phyloP scores from a whole-genome alignment of 1,140 invertebrate species.

The Vanessa atalanta region DNA sequence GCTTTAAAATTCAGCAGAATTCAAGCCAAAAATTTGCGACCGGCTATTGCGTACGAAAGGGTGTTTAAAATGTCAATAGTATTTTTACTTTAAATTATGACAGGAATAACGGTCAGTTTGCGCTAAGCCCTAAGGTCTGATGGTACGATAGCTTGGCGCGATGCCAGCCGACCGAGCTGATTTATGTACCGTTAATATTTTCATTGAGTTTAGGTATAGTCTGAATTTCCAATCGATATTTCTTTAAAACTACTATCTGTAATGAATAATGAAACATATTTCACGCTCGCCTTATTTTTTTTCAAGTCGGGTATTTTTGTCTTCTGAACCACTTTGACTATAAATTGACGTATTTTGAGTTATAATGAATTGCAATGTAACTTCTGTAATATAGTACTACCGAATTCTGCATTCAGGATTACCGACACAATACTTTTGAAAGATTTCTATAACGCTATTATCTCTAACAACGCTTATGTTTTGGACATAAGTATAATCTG shows the following conservation, averaged over 20 bases:
- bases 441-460: too few relatives aligned
- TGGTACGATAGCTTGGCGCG: conserved; percentile 38
- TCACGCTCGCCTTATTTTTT: too few relatives aligned
- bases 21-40: not conserved
- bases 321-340: too few relatives aligned
- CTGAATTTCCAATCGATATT: conserved; percentile 20
- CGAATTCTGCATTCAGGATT: too few relatives aligned
- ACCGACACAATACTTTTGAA: too few relatives aligned
- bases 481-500: too few relatives aligned
- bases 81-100: conserved; percentile 44
- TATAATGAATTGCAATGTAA: too few relatives aligned
- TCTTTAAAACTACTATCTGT: not conserved
- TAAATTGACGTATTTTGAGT: too few relatives aligned
- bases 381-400: too few relatives aligned
- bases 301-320: too few relatives aligned
- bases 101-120: conserved; percentile 38
- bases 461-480: too few relatives aligned
- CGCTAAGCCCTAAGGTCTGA: conserved; percentile 41
- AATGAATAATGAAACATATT: too few relatives aligned
- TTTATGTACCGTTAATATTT: conserved; percentile 44
- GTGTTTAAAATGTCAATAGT: conserved; percentile 21
- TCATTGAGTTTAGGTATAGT: conserved; percentile 30
- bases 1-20: conserved; percentile 6
- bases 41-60: not conserved
- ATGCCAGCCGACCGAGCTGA: conserved; percentile 38